Evolutionary conservation across 1,140 invertebrate species (phyloP).

Genomic region (Brachystomella parvula): DNA sequence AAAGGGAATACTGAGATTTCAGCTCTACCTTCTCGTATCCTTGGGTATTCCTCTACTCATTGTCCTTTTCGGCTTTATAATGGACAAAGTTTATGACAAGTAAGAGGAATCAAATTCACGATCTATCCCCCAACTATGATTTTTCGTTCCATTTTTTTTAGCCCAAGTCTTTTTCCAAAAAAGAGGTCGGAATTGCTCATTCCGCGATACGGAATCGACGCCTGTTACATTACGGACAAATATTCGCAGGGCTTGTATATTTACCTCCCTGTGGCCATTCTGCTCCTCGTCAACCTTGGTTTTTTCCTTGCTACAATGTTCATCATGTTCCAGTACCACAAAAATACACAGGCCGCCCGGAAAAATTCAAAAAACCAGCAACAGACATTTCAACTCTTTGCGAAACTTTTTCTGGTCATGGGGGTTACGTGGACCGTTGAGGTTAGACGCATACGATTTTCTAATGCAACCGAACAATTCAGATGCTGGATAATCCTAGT

Average conservation of each 20-base stretch:
- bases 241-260: slow-evolving; percentile 20
- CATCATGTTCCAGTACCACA: slow-evolving; percentile 13
- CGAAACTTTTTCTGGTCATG: slow-evolving; percentile 42
- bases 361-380: background rate
- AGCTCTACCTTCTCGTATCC: background rate
- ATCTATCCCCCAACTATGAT: background rate
- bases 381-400: slow-evolving; percentile 39
- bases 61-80: background rate
- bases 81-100: slow-evolving; percentile 6
- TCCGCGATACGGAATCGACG: slow-evolving; percentile 25
- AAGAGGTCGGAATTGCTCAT: slow-evolving; percentile 1
- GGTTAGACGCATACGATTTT: slow-evolving; percentile 41
- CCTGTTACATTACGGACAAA: slow-evolving; percentile 22
- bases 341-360: slow-evolving; percentile 8
- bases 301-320: slow-evolving; percentile 34
- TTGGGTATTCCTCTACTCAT: slow-evolving; percentile 9
- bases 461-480: too few relatives aligned
- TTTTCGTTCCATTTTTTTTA: background rate
- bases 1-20: slow-evolving; percentile 10
- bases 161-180: background rate
- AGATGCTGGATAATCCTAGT: too few relatives aligned
- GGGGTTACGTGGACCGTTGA: slow-evolving; percentile 41
- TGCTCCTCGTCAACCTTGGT: slow-evolving; percentile 41
- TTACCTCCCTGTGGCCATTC: slow-evolving; percentile 37
- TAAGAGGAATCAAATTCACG: background rate